A percentile compares a stretch with the other conserved stretches of the same genome.
Evolutionary conservation across 1,140 invertebrate species (phyloP).

Genomic region (Lerema accius): DNA sequence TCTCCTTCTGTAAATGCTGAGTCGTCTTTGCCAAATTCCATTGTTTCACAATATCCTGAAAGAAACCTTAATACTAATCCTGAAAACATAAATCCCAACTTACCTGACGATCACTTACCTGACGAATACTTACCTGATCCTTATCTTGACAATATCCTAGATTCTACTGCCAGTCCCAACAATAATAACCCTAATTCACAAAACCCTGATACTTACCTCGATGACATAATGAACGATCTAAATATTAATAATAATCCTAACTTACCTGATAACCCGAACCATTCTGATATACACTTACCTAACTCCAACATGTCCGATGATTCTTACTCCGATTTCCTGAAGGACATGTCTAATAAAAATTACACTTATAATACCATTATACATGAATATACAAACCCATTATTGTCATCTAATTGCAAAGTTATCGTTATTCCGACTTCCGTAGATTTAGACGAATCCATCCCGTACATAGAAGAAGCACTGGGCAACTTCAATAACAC

Average conservation of each 20-base stretch:
- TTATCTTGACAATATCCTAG: background rate
- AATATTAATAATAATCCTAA: too few relatives aligned
- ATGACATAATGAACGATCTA: too few relatives aligned
- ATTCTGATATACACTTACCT: too few relatives aligned
- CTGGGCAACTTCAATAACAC: background rate
- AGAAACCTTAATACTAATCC: background rate
- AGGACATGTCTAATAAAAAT: slow-evolving; percentile 45
- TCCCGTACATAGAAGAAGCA: slow-evolving; percentile 29
- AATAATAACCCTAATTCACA: background rate
- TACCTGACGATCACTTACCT: background rate
- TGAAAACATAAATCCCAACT: background rate
- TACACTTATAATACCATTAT: slow-evolving; percentile 15
- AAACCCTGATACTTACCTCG: background rate
- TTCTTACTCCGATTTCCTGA: slow-evolving; percentile 29
- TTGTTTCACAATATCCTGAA: background rate
- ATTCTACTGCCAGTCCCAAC: background rate
- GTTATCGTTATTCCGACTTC: slow-evolving; percentile 33
- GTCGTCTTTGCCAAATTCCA: background rate
- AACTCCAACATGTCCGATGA: too few relatives aligned
- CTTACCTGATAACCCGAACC: slow-evolving; percentile 12
- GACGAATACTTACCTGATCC: background rate
- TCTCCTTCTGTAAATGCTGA: background rate
- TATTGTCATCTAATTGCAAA: slow-evolving; percentile 7
- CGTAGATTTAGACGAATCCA: slow-evolving; percentile 35
- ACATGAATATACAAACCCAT: slow-evolving; percentile 20